These are phyloP conservation scores for Luffia ferchaultella DNA, from an alignment of 2,888 invertebrate genomes.

Conservation along the genomic window DNA sequence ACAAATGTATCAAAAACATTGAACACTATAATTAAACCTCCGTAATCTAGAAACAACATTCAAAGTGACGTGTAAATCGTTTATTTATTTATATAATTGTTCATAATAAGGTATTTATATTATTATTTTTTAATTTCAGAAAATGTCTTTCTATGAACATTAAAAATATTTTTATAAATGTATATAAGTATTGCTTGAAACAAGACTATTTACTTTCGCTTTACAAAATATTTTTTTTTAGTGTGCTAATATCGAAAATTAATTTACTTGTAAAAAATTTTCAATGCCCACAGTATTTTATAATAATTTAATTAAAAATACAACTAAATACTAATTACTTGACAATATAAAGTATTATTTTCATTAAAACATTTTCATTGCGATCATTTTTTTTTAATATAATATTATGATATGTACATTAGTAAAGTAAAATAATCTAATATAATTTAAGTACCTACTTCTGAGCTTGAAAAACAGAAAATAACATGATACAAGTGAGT, in stretches of 20 bases:
- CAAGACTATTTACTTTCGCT: too few relatives aligned
- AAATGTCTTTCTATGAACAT: too few relatives aligned
- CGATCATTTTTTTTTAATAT: too few relatives aligned
- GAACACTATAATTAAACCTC: constrained; percentile 48
- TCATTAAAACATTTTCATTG: constrained; percentile 7
- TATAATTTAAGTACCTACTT: neutral
- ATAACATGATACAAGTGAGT: too few relatives aligned
- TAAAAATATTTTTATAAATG: too few relatives aligned
- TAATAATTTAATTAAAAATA: constrained; percentile 1
- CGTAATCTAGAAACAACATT: constrained; percentile 58
- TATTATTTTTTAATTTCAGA: constrained; percentile 6
- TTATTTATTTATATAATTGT: constrained; percentile 15
- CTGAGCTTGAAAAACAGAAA: constrained; percentile 17
- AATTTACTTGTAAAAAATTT: neutral
- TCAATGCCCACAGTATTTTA: neutral
- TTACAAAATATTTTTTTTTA: neutral
- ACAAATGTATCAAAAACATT: constrained; percentile 42
- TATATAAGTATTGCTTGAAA: neutral
- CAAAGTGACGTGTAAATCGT: constrained; percentile 29
- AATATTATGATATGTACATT: constrained; percentile 25
- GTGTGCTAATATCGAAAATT: neutral
- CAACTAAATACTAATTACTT: constrained; percentile 11
- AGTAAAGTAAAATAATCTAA: neutral
- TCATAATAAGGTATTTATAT: constrained; percentile 22
- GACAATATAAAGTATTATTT: constrained; percentile 12